A percentile compares a stretch with the other conserved stretches of the same genome.
phyloP scores from a whole-genome alignment of 2,113 vertebrate species.

The Rhombomys opimus region DNA sequence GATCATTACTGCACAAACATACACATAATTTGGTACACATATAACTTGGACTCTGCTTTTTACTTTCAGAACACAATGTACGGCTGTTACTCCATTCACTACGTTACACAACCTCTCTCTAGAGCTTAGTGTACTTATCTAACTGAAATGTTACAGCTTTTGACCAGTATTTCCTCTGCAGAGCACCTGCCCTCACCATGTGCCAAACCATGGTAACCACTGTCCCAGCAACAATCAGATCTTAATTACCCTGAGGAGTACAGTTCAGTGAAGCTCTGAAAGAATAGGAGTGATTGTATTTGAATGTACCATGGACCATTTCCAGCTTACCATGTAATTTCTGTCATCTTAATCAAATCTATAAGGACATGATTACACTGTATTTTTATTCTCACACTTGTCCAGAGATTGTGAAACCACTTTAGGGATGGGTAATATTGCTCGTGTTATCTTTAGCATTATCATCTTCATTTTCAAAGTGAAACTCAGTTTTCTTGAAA shows the following conservation, averaged over 20 bases:
- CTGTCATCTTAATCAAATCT: constrained; percentile 54
- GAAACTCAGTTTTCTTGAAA: constrained; percentile 11
- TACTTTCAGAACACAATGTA: neutral
- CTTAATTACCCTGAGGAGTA: constrained; percentile 13
- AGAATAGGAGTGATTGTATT: constrained; percentile 7
- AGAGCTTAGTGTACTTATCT: neutral
- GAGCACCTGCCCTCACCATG: neutral
- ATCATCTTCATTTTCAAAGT: constrained; percentile 46
- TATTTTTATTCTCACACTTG: constrained; percentile 14
- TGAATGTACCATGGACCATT: constrained; percentile 33
- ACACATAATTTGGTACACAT: neutral
- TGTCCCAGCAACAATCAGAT: neutral
- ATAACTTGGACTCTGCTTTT: neutral
- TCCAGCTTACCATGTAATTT: constrained; percentile 44
- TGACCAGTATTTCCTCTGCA: neutral
- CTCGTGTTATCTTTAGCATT: constrained; percentile 28
- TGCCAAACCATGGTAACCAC: neutral
- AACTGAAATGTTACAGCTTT: neutral
- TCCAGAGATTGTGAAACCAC: neutral
- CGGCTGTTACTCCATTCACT: neutral
- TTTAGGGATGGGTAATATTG: neutral
- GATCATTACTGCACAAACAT: neutral
- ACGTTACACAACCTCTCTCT: neutral
- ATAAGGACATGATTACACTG: constrained; percentile 14
- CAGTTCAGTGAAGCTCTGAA: constrained; percentile 18